Conservation (phyloP, 2,797 vertebrate genomes). For the Esox lucius region DNA sequence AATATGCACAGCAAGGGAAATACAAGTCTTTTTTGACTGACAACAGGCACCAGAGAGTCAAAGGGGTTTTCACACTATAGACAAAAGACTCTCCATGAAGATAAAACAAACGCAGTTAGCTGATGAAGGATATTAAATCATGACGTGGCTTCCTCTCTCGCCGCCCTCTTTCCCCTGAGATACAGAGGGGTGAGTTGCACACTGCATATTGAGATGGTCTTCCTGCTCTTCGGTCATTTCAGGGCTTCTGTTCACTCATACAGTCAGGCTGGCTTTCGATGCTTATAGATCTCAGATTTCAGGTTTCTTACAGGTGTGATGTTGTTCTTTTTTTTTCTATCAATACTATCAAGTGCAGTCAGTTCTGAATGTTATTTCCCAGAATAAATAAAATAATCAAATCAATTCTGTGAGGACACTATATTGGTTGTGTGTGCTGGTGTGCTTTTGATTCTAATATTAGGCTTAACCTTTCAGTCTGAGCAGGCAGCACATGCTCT, state of each 20-base stretch:
- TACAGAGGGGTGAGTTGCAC: neutral
- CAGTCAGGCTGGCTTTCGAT: neutral
- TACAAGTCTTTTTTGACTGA: constrained; percentile 1
- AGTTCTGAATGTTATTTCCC: neutral
- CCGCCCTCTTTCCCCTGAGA: neutral
- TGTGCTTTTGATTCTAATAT: constrained; percentile 32
- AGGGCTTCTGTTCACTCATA: neutral
- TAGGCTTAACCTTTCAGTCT: constrained; percentile 3
- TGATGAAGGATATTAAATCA: neutral
- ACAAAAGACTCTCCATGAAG: neutral
- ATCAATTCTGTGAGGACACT: neutral
- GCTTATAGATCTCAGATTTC: neutral
- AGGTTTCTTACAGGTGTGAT: neutral
- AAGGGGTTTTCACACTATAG: neutral
- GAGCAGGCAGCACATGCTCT: neutral
- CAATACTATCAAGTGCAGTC: neutral
- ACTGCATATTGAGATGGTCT: neutral
- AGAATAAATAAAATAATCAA: too few relatives aligned
- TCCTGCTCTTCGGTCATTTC: neutral
- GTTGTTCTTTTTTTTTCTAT: neutral
- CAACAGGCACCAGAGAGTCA: neutral
- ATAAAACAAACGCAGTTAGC: neutral
- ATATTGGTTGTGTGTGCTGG: neutral
- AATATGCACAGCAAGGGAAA: neutral
- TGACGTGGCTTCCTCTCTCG: constrained; percentile 5